Conservation (phyloP, 2,113 vertebrate genomes). For the Erythrocercus mccallii region DNA sequence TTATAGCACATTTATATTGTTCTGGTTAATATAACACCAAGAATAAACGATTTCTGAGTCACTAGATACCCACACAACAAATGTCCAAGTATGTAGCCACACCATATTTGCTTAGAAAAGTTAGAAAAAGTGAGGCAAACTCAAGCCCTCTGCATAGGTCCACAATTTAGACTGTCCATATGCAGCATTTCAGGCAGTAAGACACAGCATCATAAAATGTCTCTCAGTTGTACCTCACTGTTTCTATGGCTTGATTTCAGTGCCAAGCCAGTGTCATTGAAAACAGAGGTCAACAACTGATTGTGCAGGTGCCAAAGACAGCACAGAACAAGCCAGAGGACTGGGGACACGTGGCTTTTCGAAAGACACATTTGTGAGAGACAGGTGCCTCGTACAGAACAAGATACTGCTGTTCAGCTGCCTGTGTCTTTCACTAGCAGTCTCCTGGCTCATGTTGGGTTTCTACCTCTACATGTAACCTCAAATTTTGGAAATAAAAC, state of each 20-base stretch:
- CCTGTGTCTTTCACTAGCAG: conserved; percentile 10
- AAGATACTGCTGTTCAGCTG: conserved; percentile 9
- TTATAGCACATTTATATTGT: neutral
- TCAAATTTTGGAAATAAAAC: conserved; percentile 38
- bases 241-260: neutral
- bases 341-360: neutral
- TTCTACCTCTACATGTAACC: neutral
- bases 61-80: neutral
- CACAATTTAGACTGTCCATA: neutral
- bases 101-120: neutral
- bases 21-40: neutral
- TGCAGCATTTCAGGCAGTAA: neutral
- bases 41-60: neutral
- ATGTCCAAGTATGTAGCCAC: neutral
- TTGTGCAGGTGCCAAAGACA: conserved; percentile 23
- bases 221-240: neutral
- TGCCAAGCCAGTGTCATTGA: conserved; percentile 5
- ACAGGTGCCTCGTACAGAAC: conserved; percentile 15
- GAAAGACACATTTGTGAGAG: conserved; percentile 37
- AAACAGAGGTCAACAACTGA: conserved; percentile 42
- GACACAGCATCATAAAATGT: neutral
- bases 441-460: neutral
- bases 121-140: neutral
- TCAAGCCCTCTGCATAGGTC: neutral
- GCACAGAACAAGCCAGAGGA: neutral